Evolutionary conservation across 92 coral and sea anemone species (phyloP), one percentile per base, ranked within the genome.

Genomic region (Palythoa caribaeorum): DNA sequence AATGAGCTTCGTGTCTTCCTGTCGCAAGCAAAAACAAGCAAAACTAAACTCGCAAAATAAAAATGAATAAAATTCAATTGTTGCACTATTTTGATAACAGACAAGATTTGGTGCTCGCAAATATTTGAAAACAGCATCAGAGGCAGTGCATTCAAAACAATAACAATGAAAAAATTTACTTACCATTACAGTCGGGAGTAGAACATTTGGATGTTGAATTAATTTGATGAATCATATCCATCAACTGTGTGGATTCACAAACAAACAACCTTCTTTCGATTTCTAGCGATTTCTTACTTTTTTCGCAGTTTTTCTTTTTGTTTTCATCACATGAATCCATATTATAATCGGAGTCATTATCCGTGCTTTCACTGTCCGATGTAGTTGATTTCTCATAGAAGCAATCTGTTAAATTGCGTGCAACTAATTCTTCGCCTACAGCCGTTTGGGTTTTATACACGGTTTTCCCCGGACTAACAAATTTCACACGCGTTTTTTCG

Each of bases 201-300:
- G 80, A 74, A 68, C 92, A 77, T 77, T 77, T 77, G 65, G 83
- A 77, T 77, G 83, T 28, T 12, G 83, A 40, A 50, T 85, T 85
- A 83, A 85, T 85, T 44, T 85, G 70, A 85, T 85, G 52, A 17
- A 85, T 66, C 68, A 85, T 38, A 39, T 63, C 79, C 36, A 77
- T 85, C 20, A 85, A 16, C 70, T 85, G 83, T 53, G 83, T 53
- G 47, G 83, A 85, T 37, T 85, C 51, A 51, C 74, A 85, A 60
- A 85, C 83, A 7, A 52, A 76, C 71, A 85, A 55, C 16, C 75
- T 57, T 20, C 89, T 40, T 86, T 86, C 84, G 35, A 69, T 73
- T 40, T 83, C 87, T n/a, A 53, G 28, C 28, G 28, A 28, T 28
- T 28, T 28, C 28, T 28, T 28, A 28, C 28, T 28, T 28, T 28